Evolutionary conservation across 1,140 invertebrate genomes (phyloP).

Genomic region (Chymomyza costata): DNA sequence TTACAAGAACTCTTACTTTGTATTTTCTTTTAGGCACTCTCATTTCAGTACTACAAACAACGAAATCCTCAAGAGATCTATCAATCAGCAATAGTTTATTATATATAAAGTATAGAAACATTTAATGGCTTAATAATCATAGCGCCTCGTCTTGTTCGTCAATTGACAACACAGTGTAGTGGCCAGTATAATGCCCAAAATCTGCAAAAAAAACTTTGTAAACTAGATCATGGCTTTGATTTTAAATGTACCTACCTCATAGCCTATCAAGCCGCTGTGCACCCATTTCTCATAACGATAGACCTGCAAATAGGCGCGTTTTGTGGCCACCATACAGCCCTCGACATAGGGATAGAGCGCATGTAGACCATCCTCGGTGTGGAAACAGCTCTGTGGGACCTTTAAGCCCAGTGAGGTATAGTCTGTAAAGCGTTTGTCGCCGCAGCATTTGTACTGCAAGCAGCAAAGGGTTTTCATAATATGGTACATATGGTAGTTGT

Average conservation of each 20-base stretch:
- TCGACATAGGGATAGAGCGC: slow-evolving; percentile 55
- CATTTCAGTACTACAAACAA: too few relatives aligned
- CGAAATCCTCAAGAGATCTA: too few relatives aligned
- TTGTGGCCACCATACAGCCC: slow-evolving; percentile 55
- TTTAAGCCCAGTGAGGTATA: slow-evolving; percentile 41
- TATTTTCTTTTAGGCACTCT: too few relatives aligned
- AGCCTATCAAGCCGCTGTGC: slow-evolving; percentile 52
- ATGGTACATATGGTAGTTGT: too few relatives aligned
- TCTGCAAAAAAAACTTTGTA: slow-evolving; percentile 25
- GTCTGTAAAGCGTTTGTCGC: slow-evolving; percentile 41
- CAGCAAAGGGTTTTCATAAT: not conserved
- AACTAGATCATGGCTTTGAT: not conserved
- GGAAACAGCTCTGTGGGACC: slow-evolving; percentile 57
- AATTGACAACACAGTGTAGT: slow-evolving; percentile 60
- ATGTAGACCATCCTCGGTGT: slow-evolving; percentile 44
- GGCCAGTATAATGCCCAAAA: slow-evolving; percentile 54
- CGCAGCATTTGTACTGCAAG: slow-evolving; percentile 61
- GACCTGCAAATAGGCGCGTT: slow-evolving; percentile 42
- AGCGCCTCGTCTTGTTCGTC: slow-evolving; percentile 56
- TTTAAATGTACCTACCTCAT: slow-evolving; percentile 42
- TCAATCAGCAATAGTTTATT: too few relatives aligned
- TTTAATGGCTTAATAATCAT: slow-evolving; percentile 60
- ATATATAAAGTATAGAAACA: too few relatives aligned
- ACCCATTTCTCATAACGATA: slow-evolving; percentile 55
- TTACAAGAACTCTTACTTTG: too few relatives aligned